Evolutionary conservation across 35 echinoderm and acorn worm genomes (phyloP), one percentile per base, ranked within the genome.

Genomic region (Heliocidaris tuberculata): DNA sequence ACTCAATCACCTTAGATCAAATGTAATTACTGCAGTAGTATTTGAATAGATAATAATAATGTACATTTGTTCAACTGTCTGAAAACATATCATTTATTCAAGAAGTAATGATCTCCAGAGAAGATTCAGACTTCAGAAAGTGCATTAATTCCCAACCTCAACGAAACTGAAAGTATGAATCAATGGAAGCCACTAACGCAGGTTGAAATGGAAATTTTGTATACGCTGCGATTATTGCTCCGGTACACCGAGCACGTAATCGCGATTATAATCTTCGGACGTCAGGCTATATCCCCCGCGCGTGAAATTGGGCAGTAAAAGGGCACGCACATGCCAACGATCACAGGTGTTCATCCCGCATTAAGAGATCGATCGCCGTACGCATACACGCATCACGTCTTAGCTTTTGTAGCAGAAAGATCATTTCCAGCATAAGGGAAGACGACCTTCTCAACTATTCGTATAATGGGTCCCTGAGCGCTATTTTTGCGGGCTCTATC

Each of bases 231-330:
- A 78, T 7, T 2, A 78, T n/a, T 78, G 21, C 7, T 78, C 27
- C 27, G 65, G 27, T 78, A n/a, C 65, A 78, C 21, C 65, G 65
- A 78, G 7, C 65, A 78, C 65, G 65, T 78, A 78, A 78, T 78
- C 65, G 65, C 65, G 15, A 78, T 78, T 78, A 78, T 78, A 78
- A 7, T 78, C 21, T 19, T 24, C 65, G 65, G 65, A 78, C 65
- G 65, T 78, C 65, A 78, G 27, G 7, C 52, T 56, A 56, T 78
- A 17, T 78, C 65, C 65, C 65, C 65, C 65, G 65, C 65, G 65
- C 65, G 65, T 78, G 65, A 78, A 78, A 78, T 78, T n/a, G 27
- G 65, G 65, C 65, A 19, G 65, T 78, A 78, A 78, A 78, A 78
- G 65, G 65, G 27, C 65, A n/a, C 65, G 35, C 35, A 78, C 27